Base-by-base conservation (phyloP, 2,888 invertebrate species). In the Drosophila putrida region DNA sequence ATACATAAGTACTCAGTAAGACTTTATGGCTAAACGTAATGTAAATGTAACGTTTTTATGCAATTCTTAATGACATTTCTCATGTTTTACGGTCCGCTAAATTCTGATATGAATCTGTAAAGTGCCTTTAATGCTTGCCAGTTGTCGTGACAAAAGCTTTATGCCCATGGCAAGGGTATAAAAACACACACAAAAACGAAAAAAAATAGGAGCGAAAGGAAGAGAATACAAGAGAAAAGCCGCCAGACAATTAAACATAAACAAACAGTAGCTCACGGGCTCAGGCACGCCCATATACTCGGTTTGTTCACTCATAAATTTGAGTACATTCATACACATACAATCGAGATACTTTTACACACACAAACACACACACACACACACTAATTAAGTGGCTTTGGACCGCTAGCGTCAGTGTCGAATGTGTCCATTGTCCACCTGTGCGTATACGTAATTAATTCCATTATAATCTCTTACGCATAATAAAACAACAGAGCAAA, bases 401-500 rank as follows among this genome's bases (percentile, higher is more conserved):
- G 58, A 25, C 33, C 54, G 67, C 55, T 31, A 51, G 59, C 59
- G 55, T 11, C 49, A 46, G 57, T 28, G 59, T 39, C 53, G 54
- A 55, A 57, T 62, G 46, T 59, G 55, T 61, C 60, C 57, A 51
- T 44, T 54, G 72, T 79, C 65, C 80, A 85, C 83, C 88, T 85
- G 88, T 70, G 75, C 83, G 83, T 85, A 85, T 84, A 80, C 86
- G 83, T 88, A 84, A 84, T 84, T 84, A 84, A 84, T 84, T 79
- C 68, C 88, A 77, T 82, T 88, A 82, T 84, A 84, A 84, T 84
- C 83, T 85, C 85, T 85, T 85, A 85, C 85, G 88, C 88, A 82
- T 82, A 85, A 88, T 88, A 80, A 88, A 75, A 76, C 72, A 78
- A 75, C 67, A 73, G 61, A 59, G 68, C 65, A 73, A 68, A 79